These are phyloP conservation scores for Eilema depressum DNA, from an alignment of 2,888 invertebrate genomes.

Conservation along the genomic window DNA sequence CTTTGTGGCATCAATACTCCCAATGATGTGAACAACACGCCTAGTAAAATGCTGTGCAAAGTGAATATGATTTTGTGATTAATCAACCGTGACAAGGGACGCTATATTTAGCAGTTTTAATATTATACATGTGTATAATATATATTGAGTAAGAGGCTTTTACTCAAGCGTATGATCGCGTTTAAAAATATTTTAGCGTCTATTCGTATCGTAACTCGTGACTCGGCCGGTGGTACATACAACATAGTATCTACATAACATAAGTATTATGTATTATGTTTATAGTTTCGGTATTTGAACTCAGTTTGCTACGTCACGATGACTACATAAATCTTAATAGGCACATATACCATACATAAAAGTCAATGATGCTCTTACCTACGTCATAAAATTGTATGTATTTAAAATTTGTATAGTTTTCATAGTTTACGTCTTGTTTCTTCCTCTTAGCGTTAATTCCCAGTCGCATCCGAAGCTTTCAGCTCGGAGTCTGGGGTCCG, in stretches of 20 bases:
- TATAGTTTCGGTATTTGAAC: slow-evolving; percentile 14
- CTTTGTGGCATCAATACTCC: neutral
- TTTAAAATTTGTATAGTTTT: neutral
- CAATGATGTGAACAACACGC: neutral
- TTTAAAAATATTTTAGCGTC: slow-evolving; percentile 38
- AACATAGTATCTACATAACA: neutral
- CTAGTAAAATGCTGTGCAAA: neutral
- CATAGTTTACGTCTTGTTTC: neutral
- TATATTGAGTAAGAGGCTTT: slow-evolving; percentile 15
- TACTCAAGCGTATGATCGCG: slow-evolving; percentile 14
- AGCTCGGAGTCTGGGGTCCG: too few relatives aligned
- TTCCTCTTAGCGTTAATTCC: too few relatives aligned
- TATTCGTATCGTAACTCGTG: slow-evolving; percentile 28
- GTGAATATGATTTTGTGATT: slow-evolving; percentile 7
- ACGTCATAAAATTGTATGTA: neutral
- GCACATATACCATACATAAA: too few relatives aligned
- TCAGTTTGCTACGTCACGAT: slow-evolving; percentile 28
- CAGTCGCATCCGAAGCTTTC: too few relatives aligned
- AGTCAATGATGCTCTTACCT: neutral
- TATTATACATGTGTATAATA: neutral
- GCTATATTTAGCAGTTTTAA: slow-evolving; percentile 16
- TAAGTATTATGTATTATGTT: neutral
- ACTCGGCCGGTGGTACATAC: slow-evolving; percentile 19
- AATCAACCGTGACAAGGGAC: slow-evolving; percentile 19
- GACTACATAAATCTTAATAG: slow-evolving; percentile 26